Evolutionary conservation across 1,140 invertebrate species (phyloP), one percentile per base, ranked within the genome.

Genomic region (Dreissena rostriformis): DNA sequence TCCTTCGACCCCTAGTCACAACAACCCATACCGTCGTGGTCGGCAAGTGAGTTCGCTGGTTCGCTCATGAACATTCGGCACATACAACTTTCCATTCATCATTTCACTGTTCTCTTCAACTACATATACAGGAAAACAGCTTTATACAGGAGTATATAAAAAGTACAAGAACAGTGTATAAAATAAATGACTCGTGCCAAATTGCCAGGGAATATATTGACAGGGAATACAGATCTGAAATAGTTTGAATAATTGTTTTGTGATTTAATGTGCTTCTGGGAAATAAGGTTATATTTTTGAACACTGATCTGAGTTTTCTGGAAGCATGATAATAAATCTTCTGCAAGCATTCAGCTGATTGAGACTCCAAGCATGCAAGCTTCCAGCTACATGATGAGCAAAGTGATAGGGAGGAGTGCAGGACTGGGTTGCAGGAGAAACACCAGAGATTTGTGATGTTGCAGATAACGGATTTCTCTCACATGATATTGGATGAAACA

Each of bases 1-100:
- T 76, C 82, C 82, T 84, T 84, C 82, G 68, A 84, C 73, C 57
- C 65, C 82, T 84, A 77, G 82, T 72, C 73, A 84, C 70, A 78
- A 78, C 57, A 77, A 77, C 39, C 80, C 80, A 74, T 82, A 82
- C 57, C 68, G 75, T 24, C 61, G 82, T 61, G 66, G 74, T 72
- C 73, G 74, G 12, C 73, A 84, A 57, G 70, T 84, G 74, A 84
- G 82, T 61, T 77, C 73, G 29, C 67, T 84, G 26, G 82, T 84
- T 14, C 22, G 67, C 15, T 84, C 82, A 70, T 84, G 82, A 84
- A 78, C 19, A 15, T 26, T 65, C n/a, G 28, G 39, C 51, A 55
- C 52, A 57, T 8, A 57, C 15, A 70, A 26, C 77, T 22, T 67
- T 67, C 49, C 29, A 67, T 51, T 67, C n/a, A n/a, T 53, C 28